phyloP scores from a whole-genome alignment of 1,140 invertebrate genomes.

The Drosophila sulfurigaster region DNA sequence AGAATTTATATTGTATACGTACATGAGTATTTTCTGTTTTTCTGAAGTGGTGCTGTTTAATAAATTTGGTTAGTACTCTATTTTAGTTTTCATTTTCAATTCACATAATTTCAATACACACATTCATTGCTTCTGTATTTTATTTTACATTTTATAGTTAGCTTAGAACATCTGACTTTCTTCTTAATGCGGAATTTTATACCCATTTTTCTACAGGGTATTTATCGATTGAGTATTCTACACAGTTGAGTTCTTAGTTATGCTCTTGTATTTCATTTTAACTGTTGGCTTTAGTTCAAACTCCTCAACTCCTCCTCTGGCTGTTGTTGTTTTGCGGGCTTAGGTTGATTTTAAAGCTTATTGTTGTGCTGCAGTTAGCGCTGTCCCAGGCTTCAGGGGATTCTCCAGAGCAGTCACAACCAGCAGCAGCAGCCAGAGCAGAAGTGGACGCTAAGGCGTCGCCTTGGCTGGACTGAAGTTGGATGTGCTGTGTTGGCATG shows the following conservation, averaged over 20 bases:
- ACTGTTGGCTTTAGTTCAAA: not conserved
- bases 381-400: not conserved
- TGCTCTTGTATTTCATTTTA: slow-evolving; percentile 29
- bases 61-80: too few species aligned
- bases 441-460: not conserved
- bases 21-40: too few species aligned
- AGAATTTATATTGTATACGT: too few species aligned
- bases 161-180: too few species aligned
- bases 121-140: too few species aligned
- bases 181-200: not conserved
- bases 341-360: slow-evolving; percentile 48
- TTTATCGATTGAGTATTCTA: not conserved
- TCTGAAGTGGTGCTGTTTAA: too few species aligned
- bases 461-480: too few species aligned
- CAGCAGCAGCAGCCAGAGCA: not conserved
- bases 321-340: slow-evolving; percentile 19
- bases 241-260: not conserved
- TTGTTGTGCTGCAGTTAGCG: slow-evolving; percentile 25
- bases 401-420: not conserved
- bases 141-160: too few species aligned
- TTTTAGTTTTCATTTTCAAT: too few species aligned
- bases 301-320: not conserved
- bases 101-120: too few species aligned
- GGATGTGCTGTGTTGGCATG: slow-evolving; percentile 15
- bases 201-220: slow-evolving; percentile 13